Evolutionary conservation across 2,113 vertebrate species (phyloP), one percentile per base, ranked within the genome.

Genomic region (Saccopteryx bilineata): DNA sequence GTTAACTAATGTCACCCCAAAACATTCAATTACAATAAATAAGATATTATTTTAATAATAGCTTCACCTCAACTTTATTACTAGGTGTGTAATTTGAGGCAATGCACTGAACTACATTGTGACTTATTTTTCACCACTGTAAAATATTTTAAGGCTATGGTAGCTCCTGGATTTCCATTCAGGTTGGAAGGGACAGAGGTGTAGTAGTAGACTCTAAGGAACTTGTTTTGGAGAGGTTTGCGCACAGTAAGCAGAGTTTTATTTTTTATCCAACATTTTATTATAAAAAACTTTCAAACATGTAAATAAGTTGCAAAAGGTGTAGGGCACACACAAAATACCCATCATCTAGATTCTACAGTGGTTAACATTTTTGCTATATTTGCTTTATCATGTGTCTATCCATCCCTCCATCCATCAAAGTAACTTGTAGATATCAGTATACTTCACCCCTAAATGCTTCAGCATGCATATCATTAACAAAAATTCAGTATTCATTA

Each of bases 401-500:
- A 39, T 39, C 39, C 39, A 39, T 39, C 39, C 39, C 39, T 39
- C 39, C 39, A 39, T 39, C 39, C 39, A 39, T 39, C 39, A 39
- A 39, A 39, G 39, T 39, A 39, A 39, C 39, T 39, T 39, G 39
- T 39, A 39, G 39, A 39, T 39, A 39, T 39, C 39, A 39, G 39
- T 39, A 39, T 39, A 39, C 3, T 39, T 39, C 39, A 39, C 39
- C 39, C 66, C n/a, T 72, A 50, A 72, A 65, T 52, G 15, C 48
- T 96, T 93, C 48, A 52, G 39, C 72, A 26, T 58, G 48, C 50
- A 54, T n/a, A 46, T 52, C 21, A 26, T 74, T 72, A 74, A 61
- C 21, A 46, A 74, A 15, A 94, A 85, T 80, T 80, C 48, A 96
- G 2, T 74, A 66, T 61, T 89, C 61, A 92, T 54, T 89, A 54